These are phyloP conservation scores for Catagonus wagneri DNA, from an alignment of 2,113 vertebrate species.

Conservation along the genomic window DNA sequence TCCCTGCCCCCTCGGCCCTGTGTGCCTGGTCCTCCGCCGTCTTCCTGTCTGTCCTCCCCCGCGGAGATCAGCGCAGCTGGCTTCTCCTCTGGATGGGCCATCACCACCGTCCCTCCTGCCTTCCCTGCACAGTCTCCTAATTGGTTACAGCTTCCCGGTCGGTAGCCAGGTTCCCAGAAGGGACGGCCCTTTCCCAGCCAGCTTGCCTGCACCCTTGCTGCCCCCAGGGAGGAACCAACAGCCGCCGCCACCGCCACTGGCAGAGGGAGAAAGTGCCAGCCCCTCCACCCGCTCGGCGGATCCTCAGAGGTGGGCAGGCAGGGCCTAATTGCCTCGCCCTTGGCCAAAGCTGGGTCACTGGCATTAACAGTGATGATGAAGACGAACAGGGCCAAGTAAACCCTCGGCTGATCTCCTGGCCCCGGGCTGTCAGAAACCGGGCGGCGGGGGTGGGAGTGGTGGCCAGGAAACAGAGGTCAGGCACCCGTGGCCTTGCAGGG, in stretches of 20 bases:
- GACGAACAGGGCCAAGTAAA: not conserved
- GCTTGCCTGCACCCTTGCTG: not conserved
- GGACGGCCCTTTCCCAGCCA: not conserved
- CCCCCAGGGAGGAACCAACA: not conserved
- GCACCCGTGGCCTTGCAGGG: not conserved
- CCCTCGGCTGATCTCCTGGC: not conserved
- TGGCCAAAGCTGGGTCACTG: not conserved
- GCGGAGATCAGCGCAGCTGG: not conserved
- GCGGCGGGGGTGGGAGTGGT: too few relatives aligned
- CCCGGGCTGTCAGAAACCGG: not conserved
- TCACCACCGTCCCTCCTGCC: not conserved
- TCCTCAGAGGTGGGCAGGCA: not conserved
- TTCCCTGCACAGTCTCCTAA: not conserved
- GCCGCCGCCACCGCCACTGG: not conserved
- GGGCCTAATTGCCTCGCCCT: not conserved
- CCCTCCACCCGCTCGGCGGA: not conserved
- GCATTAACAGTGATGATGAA: not conserved
- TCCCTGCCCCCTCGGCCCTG: not conserved
- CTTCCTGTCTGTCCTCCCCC: not conserved
- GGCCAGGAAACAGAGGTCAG: not conserved
- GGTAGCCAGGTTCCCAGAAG: conserved; percentile 52
- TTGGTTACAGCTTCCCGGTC: not conserved
- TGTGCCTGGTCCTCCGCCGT: not conserved
- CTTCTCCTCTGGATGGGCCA: not conserved
- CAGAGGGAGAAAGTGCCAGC: not conserved